Percentiles rank a stretch among this genome's conserved stretches.
Conservation (phyloP, 1,140 invertebrate species). For the Hetaerina americana region DNA sequence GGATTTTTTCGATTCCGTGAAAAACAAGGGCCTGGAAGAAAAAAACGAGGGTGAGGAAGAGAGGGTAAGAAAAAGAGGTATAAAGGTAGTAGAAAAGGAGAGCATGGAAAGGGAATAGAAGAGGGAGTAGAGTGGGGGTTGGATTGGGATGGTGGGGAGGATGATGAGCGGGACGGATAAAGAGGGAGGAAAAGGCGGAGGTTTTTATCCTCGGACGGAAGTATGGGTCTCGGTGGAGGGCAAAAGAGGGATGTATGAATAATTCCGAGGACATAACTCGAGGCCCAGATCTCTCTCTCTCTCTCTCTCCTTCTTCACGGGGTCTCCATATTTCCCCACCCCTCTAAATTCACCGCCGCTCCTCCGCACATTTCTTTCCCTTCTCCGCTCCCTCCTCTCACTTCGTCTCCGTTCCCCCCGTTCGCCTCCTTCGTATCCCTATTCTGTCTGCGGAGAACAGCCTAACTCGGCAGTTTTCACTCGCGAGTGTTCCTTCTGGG, state of each 20-base stretch:
- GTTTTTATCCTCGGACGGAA: background rate
- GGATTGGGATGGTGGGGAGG: no score
- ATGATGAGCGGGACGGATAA: no score
- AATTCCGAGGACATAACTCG: background rate
- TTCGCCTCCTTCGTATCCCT: background rate
- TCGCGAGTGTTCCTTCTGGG: no score
- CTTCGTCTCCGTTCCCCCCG: background rate
- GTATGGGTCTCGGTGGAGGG: background rate
- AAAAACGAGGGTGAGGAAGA: background rate
- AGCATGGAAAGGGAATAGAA: no score
- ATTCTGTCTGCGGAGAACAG: no score
- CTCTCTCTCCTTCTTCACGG: background rate
- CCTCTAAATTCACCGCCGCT: background rate
- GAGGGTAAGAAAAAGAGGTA: no score
- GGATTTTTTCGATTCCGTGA: background rate
- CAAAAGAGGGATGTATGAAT: background rate
- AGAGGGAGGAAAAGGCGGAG: no score
- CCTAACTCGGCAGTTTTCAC: no score
- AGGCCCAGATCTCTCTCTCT: background rate
- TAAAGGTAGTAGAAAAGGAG: no score
- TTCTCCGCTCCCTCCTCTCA: background rate
- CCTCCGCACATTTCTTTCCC: background rate
- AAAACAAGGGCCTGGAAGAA: background rate
- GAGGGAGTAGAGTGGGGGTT: no score
- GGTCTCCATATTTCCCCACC: background rate